phyloP scores from a whole-genome alignment of 2,888 invertebrate genomes.

The Notodonta dromedarius region DNA sequence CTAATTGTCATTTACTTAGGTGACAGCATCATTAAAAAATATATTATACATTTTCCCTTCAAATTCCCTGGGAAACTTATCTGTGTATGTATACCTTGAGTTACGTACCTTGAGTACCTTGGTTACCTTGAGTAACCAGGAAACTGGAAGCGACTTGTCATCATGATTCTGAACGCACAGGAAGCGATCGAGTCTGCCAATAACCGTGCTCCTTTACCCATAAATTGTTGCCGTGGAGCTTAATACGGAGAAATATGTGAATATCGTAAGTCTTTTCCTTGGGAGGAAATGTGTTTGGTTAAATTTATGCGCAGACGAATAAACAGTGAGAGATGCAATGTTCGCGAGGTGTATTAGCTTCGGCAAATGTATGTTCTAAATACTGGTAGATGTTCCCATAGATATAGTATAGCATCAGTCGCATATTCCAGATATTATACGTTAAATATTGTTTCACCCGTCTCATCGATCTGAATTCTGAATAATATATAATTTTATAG shows the following conservation, averaged over 20 bases:
- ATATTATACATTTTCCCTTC: conserved; percentile 23
- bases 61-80: conserved; percentile 22
- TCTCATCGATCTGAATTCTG: too few relatives aligned
- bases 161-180: conserved; percentile 27
- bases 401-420: too few relatives aligned
- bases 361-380: background rate
- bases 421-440: too few relatives aligned
- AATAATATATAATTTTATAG: too few relatives aligned
- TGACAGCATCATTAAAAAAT: conserved; percentile 14
- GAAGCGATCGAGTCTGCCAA: conserved; percentile 21
- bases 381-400: too few relatives aligned
- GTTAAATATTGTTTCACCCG: too few relatives aligned
- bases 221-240: conserved; percentile 16
- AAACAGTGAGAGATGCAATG: background rate
- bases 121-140: conserved; percentile 26
- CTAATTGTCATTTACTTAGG: too few relatives aligned
- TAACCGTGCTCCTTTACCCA: conserved; percentile 10
- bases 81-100: conserved; percentile 2
- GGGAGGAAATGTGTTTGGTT: background rate
- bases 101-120: conserved; percentile 29
- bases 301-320: background rate
- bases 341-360: background rate
- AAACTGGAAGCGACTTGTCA: conserved; percentile 18
- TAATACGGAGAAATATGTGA: conserved; percentile 5
- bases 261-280: conserved; percentile 1